Percentiles rank a stretch among this genome's conserved stretches.
phyloP scores from a whole-genome alignment of 2,797 vertebrate genomes.

The Tinamus major region DNA sequence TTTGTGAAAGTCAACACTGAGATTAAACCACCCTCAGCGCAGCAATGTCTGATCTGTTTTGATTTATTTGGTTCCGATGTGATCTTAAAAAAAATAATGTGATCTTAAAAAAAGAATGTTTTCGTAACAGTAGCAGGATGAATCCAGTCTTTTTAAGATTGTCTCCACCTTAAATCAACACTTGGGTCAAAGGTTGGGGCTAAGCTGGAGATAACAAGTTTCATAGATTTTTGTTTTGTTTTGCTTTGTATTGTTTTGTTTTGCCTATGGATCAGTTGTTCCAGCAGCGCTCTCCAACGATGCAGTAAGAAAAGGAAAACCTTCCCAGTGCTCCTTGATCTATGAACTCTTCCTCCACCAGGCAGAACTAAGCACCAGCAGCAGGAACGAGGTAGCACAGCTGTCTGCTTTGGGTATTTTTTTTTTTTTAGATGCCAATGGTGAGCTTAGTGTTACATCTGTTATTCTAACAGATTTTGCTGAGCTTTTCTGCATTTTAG shows the following conservation, averaged over 20 bases:
- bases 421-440: not conserved
- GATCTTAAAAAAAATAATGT: not conserved
- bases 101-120: not conserved
- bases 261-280: not conserved
- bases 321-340: not conserved
- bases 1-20: not conserved
- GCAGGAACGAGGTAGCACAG: not conserved
- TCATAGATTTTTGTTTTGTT: not conserved
- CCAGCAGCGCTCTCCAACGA: not conserved
- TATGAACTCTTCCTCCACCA: not conserved
- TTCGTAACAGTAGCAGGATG: not conserved
- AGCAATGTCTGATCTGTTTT: not conserved
- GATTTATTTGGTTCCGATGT: not conserved
- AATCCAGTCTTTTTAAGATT: not conserved
- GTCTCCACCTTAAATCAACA: not conserved
- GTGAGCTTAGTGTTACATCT: not conserved
- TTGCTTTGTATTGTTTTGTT: not conserved
- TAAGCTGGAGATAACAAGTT: not conserved
- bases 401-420: not conserved
- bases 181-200: not conserved
- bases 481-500: constrained; percentile 3
- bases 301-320: not conserved
- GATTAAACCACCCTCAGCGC: not conserved
- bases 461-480: not conserved
- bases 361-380: not conserved